phyloP scores from a whole-genome alignment of 2,113 vertebrate species.

The Climacteris rufus region DNA sequence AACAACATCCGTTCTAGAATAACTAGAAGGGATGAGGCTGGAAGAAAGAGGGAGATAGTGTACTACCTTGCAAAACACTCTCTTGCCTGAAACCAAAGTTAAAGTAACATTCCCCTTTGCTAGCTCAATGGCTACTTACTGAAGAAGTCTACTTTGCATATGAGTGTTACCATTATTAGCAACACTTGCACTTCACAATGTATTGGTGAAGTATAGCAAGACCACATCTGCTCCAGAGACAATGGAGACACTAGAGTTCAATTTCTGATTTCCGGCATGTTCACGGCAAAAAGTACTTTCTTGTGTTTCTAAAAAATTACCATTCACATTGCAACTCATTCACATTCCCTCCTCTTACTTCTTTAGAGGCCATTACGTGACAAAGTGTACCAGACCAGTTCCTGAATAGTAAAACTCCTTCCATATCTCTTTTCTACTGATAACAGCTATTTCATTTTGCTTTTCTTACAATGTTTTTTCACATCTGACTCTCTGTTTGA shows the following conservation, averaged over 20 bases:
- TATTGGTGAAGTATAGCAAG: background rate
- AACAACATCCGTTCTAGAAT: background rate
- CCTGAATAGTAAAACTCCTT: background rate
- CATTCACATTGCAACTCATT: background rate
- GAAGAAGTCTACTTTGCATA: background rate
- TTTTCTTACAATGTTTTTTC: background rate
- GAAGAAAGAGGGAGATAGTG: background rate
- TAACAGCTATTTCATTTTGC: slow-evolving; percentile 8
- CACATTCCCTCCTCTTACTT: background rate
- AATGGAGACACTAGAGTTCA: background rate
- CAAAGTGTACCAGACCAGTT: background rate
- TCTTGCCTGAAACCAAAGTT: background rate
- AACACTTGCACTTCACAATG: background rate
- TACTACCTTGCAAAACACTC: background rate
- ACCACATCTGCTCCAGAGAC: background rate
- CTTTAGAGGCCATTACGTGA: background rate
- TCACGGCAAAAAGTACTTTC: background rate
- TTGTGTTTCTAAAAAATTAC: background rate
- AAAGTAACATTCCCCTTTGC: background rate
- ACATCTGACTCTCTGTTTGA: slow-evolving; percentile 41
- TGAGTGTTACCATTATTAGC: background rate
- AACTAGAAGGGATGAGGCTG: background rate
- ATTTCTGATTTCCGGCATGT: background rate
- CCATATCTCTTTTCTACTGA: background rate
- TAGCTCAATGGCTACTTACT: background rate